phyloP scores from a whole-genome alignment of 2,888 invertebrate species.

The Caprella mutica region DNA sequence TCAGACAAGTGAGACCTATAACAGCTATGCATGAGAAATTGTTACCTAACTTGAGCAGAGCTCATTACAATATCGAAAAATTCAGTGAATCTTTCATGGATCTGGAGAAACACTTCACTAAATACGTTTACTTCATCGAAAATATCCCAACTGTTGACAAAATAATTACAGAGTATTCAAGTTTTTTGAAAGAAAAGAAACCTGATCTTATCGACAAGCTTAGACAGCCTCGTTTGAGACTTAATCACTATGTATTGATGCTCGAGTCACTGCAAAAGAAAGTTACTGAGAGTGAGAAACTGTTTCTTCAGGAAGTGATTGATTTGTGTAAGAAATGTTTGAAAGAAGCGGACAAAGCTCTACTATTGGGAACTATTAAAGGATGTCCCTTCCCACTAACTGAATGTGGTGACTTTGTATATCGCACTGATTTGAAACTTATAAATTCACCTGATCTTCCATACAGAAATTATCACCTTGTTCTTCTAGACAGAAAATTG shows the following conservation, averaged over 20 bases:
- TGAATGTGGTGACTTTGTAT: slow-evolving; percentile 17
- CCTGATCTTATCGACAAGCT: slow-evolving; percentile 23
- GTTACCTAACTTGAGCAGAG: slow-evolving; percentile 9
- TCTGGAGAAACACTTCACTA: slow-evolving; percentile 13
- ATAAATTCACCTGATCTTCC: slow-evolving; percentile 16
- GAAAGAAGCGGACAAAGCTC: slow-evolving; percentile 26
- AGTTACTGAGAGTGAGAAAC: slow-evolving; percentile 5
- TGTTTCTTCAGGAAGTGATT: slow-evolving; percentile 21
- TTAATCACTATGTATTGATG: slow-evolving; percentile 28
- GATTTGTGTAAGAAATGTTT: slow-evolving; percentile 19
- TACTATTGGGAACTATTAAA: slow-evolving; percentile 19
- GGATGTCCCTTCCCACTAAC: slow-evolving; percentile 20
- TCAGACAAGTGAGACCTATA: slow-evolving; percentile 18
- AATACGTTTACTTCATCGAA: slow-evolving; percentile 29
- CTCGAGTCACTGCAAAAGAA: slow-evolving; percentile 23
- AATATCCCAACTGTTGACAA: slow-evolving; percentile 27
- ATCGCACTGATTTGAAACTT: slow-evolving; percentile 13
- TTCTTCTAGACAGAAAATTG: slow-evolving; percentile 17
- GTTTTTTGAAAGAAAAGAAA: slow-evolving; percentile 14
- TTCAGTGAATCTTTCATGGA: slow-evolving; percentile 19
- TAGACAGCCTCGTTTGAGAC: slow-evolving; percentile 24
- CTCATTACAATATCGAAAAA: slow-evolving; percentile 1
- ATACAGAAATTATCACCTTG: slow-evolving; percentile 13
- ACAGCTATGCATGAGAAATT: slow-evolving; percentile 13
- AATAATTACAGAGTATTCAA: slow-evolving; percentile 8